These are phyloP conservation scores for Acleris literana DNA, from an alignment of 2,888 invertebrate species.

Conservation along the genomic window DNA sequence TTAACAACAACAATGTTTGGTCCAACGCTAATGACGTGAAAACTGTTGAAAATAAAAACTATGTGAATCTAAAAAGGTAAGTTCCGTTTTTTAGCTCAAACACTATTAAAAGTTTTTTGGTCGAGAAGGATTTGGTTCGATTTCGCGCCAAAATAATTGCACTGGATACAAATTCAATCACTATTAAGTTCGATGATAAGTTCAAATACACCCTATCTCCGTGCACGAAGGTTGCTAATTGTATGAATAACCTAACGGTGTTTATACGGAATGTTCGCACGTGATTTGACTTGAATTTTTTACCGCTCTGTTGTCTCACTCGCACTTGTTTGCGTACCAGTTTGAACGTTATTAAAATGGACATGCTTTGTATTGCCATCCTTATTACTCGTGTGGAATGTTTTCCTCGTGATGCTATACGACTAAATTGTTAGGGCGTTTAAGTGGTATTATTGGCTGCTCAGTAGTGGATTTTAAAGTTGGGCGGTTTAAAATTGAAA, in stretches of 20 bases:
- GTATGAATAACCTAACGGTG: slow-evolving; percentile 10
- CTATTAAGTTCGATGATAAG: background rate
- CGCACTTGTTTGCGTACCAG: slow-evolving; percentile 20
- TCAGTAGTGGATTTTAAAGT: slow-evolving; percentile 49
- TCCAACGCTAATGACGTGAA: slow-evolving; percentile 62
- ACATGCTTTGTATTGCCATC: slow-evolving; percentile 46
- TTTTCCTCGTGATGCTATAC: slow-evolving; percentile 55
- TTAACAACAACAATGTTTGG: slow-evolving; percentile 78
- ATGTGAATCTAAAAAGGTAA: slow-evolving; percentile 60
- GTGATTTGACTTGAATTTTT: slow-evolving; percentile 33
- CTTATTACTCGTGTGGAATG: slow-evolving; percentile 54
- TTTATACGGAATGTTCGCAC: slow-evolving; percentile 28
- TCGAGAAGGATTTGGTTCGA: slow-evolving; percentile 44
- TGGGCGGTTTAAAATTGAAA: slow-evolving; percentile 60
- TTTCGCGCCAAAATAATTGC: slow-evolving; percentile 34
- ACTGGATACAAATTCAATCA: slow-evolving; percentile 23
- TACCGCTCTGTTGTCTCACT: slow-evolving; percentile 11
- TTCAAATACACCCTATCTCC: slow-evolving; percentile 5
- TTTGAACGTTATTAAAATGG: slow-evolving; percentile 14
- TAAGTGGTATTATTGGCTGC: slow-evolving; percentile 39
- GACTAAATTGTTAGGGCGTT: slow-evolving; percentile 49
- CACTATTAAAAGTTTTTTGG: slow-evolving; percentile 42
- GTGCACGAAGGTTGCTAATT: background rate
- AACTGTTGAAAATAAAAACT: slow-evolving; percentile 53
- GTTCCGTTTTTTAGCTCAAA: slow-evolving; percentile 40